Base-by-base conservation (phyloP, 2,113 vertebrate genomes). In the Chloroceryle aenea region DNA sequence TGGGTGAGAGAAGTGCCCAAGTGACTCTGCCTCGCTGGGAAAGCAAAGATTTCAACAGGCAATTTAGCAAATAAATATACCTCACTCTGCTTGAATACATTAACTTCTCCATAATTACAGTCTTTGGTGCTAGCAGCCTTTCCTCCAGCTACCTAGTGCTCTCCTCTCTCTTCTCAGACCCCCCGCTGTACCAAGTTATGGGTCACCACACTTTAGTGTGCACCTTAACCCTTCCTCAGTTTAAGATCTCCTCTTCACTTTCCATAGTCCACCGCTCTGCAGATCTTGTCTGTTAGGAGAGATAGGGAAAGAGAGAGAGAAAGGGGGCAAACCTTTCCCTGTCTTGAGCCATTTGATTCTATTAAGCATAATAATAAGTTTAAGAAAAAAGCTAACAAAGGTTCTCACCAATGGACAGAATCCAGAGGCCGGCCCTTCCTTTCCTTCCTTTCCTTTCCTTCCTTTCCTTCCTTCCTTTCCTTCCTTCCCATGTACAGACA, bases 121-220 rank as follows among this genome's bases (percentile, higher is more conserved):
- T 4, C 59, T 48, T n/a, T 6, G 27, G 21, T 4, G 48, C 59
- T 26, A 10, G 66, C 80, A 94, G 63, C 84, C 61, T 85, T 69
- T 67, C 40, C 48, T 42, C 50, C 47, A 38, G 30, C 20, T 34
- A 21, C 80, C 69, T 32, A 2, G 42, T 5, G 6, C 55, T 42
- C 80, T 58, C 63, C 42, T 22, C 59, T n/a, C 34, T 30, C 72
- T 47, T 25, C 66, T 25, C 85, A 45, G 30, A 25, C n/a, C 36
- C 32, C 47, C 4, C 0, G 0, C 34, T 19, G 23, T 25, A n/a
- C 42, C 8, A 14, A 21, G 14, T 30, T 58, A 10, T 2, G 6
- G 23, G 25, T 53, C 32, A 38, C 61, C 36, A 2, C 12, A 34
- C 14, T 29, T 36, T 38, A 42, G 26, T 40, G 7, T 27, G 42